phyloP scores from a whole-genome alignment of 2,888 invertebrate genomes.

The Plagiodera versicolora region DNA sequence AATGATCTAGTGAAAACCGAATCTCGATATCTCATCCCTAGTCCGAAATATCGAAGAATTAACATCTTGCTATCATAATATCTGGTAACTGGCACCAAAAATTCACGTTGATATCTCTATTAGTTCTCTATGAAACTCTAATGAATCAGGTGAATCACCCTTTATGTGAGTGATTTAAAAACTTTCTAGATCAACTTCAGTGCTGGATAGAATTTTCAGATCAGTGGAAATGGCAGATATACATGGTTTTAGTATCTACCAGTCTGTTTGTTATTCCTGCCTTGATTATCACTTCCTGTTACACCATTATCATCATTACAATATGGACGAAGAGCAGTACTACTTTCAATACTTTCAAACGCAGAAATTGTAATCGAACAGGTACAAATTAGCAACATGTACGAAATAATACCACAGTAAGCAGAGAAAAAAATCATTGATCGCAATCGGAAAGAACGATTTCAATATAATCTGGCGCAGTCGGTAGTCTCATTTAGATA shows the following conservation, averaged over 20 bases:
- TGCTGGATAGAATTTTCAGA: constrained; percentile 85
- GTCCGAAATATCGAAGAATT: too few species aligned
- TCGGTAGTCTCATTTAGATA: too few species aligned
- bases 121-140: too few species aligned
- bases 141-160: too few species aligned
- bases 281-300: constrained; percentile 82
- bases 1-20: too few species aligned
- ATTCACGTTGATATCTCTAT: too few species aligned
- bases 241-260: constrained; percentile 79
- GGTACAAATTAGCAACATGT: constrained; percentile 21
- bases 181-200: constrained; percentile 63
- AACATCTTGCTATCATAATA: too few species aligned
- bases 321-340: constrained; percentile 79
- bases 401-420: background rate
- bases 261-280: constrained; percentile 83
- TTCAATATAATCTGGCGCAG: too few species aligned
- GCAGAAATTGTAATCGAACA: constrained; percentile 21
- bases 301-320: constrained; percentile 83
- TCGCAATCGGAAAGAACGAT: too few species aligned
- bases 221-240: constrained; percentile 78
- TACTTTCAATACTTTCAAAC: constrained; percentile 30
- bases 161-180: background rate
- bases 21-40: too few species aligned
- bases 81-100: too few species aligned
- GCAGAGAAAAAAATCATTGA: background rate